Conservation (phyloP, 1,140 invertebrate species). For the Sogatella furcifera region DNA sequence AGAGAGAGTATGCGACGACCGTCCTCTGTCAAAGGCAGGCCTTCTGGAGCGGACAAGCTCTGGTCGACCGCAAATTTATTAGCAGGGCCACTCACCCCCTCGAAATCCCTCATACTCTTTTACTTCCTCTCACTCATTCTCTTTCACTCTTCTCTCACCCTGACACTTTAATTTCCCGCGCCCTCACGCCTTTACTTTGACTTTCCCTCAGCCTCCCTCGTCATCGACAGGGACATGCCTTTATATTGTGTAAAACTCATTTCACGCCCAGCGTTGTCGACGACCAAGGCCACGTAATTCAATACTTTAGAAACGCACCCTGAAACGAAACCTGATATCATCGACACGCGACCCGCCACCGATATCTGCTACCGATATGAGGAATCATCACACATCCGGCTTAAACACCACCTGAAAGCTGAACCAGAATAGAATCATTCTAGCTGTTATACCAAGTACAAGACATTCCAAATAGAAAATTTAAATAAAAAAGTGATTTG, state of each 20-base stretch:
- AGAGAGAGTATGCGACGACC: no score
- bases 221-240: not conserved
- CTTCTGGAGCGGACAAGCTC: no score
- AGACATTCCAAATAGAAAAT: no score
- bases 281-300: not conserved
- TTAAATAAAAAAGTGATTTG: no score
- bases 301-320: not conserved
- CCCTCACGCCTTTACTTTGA: not conserved
- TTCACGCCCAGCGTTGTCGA: no score
- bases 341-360: conserved; percentile 12
- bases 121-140: no score
- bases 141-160: no score
- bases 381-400: not conserved
- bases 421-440: no score
- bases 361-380: not conserved
- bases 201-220: not conserved
- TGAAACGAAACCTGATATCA: not conserved
- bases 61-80: conserved; percentile 2
- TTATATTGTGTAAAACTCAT: not conserved
- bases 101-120: no score
- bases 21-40: no score
- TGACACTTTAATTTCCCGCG: no score
- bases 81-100: conserved; percentile 3
- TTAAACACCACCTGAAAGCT: not conserved
- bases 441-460: no score